Evolutionary conservation across 2,797 vertebrate species (phyloP).

Genomic region (Neoniphon sammara): DNA sequence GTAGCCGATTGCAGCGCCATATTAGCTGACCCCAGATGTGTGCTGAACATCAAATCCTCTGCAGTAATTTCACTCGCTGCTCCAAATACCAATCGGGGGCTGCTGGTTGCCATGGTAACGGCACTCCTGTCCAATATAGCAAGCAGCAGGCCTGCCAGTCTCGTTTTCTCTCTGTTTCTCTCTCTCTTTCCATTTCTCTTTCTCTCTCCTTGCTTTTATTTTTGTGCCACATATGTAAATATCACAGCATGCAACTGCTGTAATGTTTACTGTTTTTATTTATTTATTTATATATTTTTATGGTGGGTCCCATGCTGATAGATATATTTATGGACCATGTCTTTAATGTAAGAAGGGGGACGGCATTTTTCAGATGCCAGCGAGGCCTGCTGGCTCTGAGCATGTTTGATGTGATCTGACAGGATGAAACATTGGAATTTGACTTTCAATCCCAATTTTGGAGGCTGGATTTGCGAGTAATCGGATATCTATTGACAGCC

Average conservation of each 20-base stretch:
- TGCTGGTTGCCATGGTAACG: conserved; percentile 85
- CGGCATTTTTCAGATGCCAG: conserved; percentile 28
- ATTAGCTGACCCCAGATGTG: conserved; percentile 86
- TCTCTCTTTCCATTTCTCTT: conserved; percentile 16
- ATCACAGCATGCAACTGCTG: conserved; percentile 45
- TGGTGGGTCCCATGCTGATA: conserved; percentile 31
- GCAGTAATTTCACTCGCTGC: conserved; percentile 84
- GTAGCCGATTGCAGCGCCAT: conserved; percentile 66
- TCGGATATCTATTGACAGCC: conserved; percentile 53
- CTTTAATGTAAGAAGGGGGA: conserved; percentile 45
- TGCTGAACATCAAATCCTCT: conserved; percentile 84
- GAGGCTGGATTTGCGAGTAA: conserved; percentile 44
- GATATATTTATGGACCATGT: conserved; percentile 36
- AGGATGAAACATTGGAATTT: conserved; percentile 56
- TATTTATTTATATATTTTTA: too few species aligned
- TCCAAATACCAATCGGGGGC: conserved; percentile 85
- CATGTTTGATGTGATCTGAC: conserved; percentile 50
- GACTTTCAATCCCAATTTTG: conserved; percentile 58
- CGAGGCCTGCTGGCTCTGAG: conserved; percentile 38
- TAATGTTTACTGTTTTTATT: conserved; percentile 33
- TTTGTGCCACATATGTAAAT: conserved; percentile 54
- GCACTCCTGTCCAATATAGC: conserved; percentile 84
- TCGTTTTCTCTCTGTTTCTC: conserved; percentile 49
- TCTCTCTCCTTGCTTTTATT: conserved; percentile 48
- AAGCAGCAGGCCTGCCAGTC: conserved; percentile 73